Conservation (phyloP, 2,797 vertebrate species). For the Miichthys miiuy region DNA sequence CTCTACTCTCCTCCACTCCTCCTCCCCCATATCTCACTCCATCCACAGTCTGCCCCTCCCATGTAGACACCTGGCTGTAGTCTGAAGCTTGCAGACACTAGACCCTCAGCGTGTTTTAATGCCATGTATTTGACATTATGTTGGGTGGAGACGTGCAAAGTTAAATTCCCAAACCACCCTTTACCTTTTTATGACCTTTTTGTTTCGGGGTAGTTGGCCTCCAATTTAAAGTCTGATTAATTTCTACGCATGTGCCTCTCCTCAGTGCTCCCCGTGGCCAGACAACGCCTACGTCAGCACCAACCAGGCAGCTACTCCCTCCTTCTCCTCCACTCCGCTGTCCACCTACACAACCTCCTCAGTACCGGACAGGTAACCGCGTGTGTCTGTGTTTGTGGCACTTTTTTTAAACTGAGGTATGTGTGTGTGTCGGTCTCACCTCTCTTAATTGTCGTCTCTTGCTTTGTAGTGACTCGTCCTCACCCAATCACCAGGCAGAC, state of each 20-base stretch:
- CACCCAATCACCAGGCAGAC: slow-evolving; percentile 97
- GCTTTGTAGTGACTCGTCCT: slow-evolving; percentile 92
- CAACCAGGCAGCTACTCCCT: slow-evolving; percentile 89
- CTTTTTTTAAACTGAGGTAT: slow-evolving; percentile 4
- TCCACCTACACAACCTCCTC: slow-evolving; percentile 88
- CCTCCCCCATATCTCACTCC: slow-evolving; percentile 43
- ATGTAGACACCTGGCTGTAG: slow-evolving; percentile 16
- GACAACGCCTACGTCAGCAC: slow-evolving; percentile 91
- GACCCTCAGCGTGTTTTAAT: slow-evolving; percentile 22
- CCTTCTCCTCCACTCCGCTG: slow-evolving; percentile 88
- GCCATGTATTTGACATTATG: slow-evolving; percentile 14
- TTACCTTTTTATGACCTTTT: slow-evolving; percentile 1
- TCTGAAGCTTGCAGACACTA: not conserved
- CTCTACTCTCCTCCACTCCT: slow-evolving; percentile 57
- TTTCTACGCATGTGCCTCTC: slow-evolving; percentile 17
- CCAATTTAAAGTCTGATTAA: not conserved
- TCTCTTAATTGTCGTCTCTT: slow-evolving; percentile 13
- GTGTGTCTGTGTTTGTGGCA: slow-evolving; percentile 1
- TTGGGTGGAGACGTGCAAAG: slow-evolving; percentile 24
- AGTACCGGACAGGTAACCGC: slow-evolving; percentile 90
- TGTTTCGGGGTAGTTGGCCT: slow-evolving; percentile 18
- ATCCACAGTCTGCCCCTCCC: slow-evolving; percentile 22
- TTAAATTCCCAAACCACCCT: slow-evolving; percentile 19
- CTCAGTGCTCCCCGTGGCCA: slow-evolving; percentile 95
- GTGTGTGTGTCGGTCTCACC: slow-evolving; percentile 2